Evolutionary conservation across 2,888 invertebrate genomes (phyloP).

Genomic region (Pyrrhosoma nymphula): DNA sequence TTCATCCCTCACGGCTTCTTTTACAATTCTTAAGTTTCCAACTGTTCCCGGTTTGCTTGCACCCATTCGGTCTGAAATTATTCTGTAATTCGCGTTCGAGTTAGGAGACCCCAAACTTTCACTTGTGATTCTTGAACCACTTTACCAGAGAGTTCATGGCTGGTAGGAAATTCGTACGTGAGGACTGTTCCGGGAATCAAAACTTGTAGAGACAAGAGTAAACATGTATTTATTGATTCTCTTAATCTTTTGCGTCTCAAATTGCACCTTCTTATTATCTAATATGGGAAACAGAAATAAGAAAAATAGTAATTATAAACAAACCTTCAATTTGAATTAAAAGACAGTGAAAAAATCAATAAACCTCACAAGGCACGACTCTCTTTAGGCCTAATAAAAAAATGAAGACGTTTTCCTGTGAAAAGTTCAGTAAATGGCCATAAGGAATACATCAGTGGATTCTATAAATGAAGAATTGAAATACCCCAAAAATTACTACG

Average conservation of each 20-base stretch:
- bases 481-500: background rate
- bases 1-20: background rate
- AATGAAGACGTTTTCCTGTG: too few species aligned
- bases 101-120: background rate
- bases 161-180: background rate
- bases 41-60: background rate
- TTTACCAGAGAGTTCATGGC: background rate
- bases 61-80: background rate
- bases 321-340: too few species aligned
- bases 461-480: too few species aligned
- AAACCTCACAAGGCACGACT: too few species aligned
- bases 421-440: too few species aligned
- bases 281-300: too few species aligned
- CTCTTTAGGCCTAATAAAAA: too few species aligned
- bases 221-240: background rate
- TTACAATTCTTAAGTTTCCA: background rate
- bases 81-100: background rate
- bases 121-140: background rate
- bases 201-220: background rate
- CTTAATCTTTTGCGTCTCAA: background rate
- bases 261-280: background rate
- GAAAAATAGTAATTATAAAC: too few species aligned
- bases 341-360: too few species aligned
- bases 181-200: background rate
- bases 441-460: too few species aligned